These are phyloP conservation scores for Leptura quadrifasciata DNA, from an alignment of 2,888 invertebrate genomes.

Conservation along the genomic window DNA sequence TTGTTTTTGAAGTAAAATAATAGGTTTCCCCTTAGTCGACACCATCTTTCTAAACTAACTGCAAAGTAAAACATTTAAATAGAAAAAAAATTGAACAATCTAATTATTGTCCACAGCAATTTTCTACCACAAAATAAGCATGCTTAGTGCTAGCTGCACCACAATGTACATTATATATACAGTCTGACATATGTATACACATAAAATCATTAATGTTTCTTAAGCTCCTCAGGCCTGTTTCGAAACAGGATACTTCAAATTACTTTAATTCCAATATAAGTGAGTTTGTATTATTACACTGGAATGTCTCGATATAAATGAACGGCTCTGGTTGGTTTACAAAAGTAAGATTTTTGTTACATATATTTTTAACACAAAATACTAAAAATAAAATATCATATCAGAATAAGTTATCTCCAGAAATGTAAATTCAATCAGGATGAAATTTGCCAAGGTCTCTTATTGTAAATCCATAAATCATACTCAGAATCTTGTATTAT, in stretches of 20 bases:
- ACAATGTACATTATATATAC: constrained; percentile 14
- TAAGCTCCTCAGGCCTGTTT: not conserved
- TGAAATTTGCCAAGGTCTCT: too few relatives aligned
- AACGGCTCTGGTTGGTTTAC: too few relatives aligned
- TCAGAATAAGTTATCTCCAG: too few relatives aligned
- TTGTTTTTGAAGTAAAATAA: constrained; percentile 94
- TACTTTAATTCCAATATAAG: too few relatives aligned
- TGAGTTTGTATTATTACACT: too few relatives aligned
- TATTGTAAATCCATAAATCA: too few relatives aligned
- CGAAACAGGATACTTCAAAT: not conserved
- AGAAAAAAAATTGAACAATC: not conserved
- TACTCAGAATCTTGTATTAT: too few relatives aligned
- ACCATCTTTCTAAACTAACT: constrained; percentile 91
- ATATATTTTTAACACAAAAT: too few relatives aligned
- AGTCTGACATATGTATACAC: not conserved
- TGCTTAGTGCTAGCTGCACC: not conserved
- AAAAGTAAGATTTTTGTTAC: too few relatives aligned
- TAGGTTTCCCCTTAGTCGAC: constrained; percentile 92
- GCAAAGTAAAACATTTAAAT: constrained; percentile 63
- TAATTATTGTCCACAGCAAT: not conserved
- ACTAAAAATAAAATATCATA: too few relatives aligned
- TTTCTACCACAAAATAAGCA: constrained; percentile 18
- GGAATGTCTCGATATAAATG: too few relatives aligned
- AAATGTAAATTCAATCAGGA: too few relatives aligned
- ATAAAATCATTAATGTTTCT: not conserved